phyloP scores from a whole-genome alignment of 1,140 invertebrate genomes.

The Lepidurus apus region DNA sequence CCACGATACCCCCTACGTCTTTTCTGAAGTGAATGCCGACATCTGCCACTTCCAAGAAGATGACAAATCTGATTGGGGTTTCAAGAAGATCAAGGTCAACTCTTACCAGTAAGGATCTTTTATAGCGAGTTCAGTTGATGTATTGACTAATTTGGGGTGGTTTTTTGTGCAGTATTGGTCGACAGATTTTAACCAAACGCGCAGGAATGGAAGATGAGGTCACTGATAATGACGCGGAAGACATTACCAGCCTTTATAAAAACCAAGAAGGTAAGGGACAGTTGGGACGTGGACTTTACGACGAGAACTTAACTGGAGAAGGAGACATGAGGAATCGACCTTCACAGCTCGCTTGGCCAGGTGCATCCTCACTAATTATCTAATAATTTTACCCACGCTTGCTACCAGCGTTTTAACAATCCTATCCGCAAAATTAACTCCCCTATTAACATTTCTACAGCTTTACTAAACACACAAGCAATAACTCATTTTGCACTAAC shows the following conservation, averaged over 20 bases:
- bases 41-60: constrained; percentile 44
- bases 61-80: constrained; percentile 40
- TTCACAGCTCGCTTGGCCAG: constrained; percentile 6
- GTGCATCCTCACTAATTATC: neutral
- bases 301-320: constrained; percentile 43
- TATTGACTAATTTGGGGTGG: constrained; percentile 9
- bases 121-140: constrained; percentile 1
- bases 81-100: constrained; percentile 40
- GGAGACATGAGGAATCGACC: neutral
- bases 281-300: constrained; percentile 52
- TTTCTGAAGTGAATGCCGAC: constrained; percentile 55
- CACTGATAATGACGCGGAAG: constrained; percentile 42
- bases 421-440: neutral
- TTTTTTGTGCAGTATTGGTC: constrained; percentile 44
- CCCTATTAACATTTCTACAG: neutral
- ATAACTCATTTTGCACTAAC: neutral
- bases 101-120: constrained; percentile 26
- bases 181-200: constrained; percentile 49
- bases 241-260: constrained; percentile 50
- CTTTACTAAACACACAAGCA: neutral
- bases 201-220: constrained; percentile 42
- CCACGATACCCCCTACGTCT: constrained; percentile 51
- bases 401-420: neutral
- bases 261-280: constrained; percentile 38
- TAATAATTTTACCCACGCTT: neutral